Percentiles rank a stretch among this genome's conserved stretches.
phyloP scores from a whole-genome alignment of 2,888 invertebrate species.

The Nephrotoma flavescens region DNA sequence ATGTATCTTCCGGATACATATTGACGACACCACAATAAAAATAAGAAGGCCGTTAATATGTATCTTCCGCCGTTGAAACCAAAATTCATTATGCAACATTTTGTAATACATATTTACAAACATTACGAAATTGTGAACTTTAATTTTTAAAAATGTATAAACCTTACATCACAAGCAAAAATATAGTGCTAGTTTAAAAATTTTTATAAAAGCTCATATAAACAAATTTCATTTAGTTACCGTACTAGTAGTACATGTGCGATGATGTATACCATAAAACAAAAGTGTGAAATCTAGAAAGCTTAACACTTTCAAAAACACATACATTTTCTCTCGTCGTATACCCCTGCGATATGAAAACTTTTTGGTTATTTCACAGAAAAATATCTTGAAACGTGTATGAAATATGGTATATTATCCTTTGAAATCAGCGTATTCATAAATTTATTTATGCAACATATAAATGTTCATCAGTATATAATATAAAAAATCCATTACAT shows the following conservation, averaged over 20 bases:
- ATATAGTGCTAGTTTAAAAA: background rate
- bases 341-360: background rate
- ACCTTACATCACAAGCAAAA: background rate
- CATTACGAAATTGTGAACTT: background rate
- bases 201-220: background rate
- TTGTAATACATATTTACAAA: too few relatives aligned
- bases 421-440: background rate
- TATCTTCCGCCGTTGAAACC: too few relatives aligned
- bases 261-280: background rate
- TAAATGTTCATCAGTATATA: background rate
- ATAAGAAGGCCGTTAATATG: too few relatives aligned
- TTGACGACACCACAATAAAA: too few relatives aligned
- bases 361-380: background rate
- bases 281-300: background rate
- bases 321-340: background rate
- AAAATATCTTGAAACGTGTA: background rate
- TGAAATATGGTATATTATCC: background rate
- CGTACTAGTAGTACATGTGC: background rate
- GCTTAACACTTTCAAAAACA: background rate
- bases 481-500: background rate
- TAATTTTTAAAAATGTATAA: background rate
- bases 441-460: background rate
- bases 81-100: too few relatives aligned
- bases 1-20: too few relatives aligned
- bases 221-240: background rate